Conservation (phyloP, 2,888 invertebrate genomes). For the Spodoptera picta region DNA sequence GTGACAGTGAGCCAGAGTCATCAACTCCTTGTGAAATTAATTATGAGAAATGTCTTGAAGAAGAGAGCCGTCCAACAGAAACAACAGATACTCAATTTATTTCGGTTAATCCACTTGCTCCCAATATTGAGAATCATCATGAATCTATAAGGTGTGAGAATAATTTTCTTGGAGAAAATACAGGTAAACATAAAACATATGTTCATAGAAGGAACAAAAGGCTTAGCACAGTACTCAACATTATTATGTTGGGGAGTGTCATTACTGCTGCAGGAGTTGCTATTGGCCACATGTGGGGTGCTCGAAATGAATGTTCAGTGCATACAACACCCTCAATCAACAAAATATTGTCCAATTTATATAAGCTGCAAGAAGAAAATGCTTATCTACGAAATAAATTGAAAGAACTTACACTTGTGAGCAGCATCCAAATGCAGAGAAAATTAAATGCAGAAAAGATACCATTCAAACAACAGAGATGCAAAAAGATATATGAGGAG, state of each 20-base stretch:
- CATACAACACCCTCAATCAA: constrained; percentile 79
- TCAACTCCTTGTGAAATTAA: constrained; percentile 66
- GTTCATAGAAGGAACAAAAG: constrained; percentile 84
- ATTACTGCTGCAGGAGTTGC: constrained; percentile 86
- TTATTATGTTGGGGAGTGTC: constrained; percentile 84
- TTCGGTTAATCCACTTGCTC: constrained; percentile 59
- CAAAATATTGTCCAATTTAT: constrained; percentile 83
- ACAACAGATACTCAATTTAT: constrained; percentile 60
- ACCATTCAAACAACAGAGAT: constrained; percentile 72
- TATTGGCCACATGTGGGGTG: constrained; percentile 87
- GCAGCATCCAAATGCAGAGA: constrained; percentile 66
- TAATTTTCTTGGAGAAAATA: constrained; percentile 73
- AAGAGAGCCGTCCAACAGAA: constrained; percentile 66
- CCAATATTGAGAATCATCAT: constrained; percentile 61
- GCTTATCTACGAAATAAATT: constrained; percentile 79
- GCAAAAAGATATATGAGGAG: constrained; percentile 82
- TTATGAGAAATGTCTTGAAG: constrained; percentile 60
- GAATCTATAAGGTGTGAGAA: constrained; percentile 69
- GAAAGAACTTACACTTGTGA: constrained; percentile 75
- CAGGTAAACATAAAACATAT: constrained; percentile 81
- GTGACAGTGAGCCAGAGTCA: constrained; percentile 83
- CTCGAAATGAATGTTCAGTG: constrained; percentile 79
- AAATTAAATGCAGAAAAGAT: constrained; percentile 63
- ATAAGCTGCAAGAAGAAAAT: constrained; percentile 86
- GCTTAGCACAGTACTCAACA: constrained; percentile 82